Evolutionary conservation across 2,113 vertebrate species (phyloP).

Genomic region (Penelope pileata): DNA sequence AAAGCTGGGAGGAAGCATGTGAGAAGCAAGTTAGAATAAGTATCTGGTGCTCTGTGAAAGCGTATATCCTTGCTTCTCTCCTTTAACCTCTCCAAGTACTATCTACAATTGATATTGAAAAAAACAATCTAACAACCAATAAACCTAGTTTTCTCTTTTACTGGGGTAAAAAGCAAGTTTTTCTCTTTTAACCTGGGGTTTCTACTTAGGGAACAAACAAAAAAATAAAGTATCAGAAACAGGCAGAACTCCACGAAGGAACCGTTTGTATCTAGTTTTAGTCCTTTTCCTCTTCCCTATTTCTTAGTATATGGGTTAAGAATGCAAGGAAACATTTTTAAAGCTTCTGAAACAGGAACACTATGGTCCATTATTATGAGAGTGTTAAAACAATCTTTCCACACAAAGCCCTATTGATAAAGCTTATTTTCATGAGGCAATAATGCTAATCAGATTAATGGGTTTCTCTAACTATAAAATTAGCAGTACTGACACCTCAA

Average conservation of each 20-base stretch:
- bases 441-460: conserved; percentile 12
- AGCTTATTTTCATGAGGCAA: neutral
- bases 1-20: neutral
- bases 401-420: conserved; percentile 17
- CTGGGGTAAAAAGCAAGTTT: too few species aligned
- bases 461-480: neutral
- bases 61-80: neutral
- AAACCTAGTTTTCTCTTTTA: neutral
- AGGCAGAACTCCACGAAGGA: neutral
- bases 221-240: neutral
- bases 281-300: neutral
- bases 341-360: neutral
- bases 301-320: neutral
- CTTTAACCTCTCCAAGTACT: neutral
- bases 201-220: neutral
- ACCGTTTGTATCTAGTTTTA: neutral
- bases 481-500: neutral
- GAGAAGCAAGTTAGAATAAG: neutral
- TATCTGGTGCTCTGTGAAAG: neutral
- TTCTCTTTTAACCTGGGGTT: neutral
- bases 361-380: neutral
- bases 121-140: neutral
- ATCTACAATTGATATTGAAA: neutral
- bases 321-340: neutral
- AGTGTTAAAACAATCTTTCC: neutral